Evolutionary conservation across 2,797 vertebrate species (phyloP).

Genomic region (Sebastes matsubarae): DNA sequence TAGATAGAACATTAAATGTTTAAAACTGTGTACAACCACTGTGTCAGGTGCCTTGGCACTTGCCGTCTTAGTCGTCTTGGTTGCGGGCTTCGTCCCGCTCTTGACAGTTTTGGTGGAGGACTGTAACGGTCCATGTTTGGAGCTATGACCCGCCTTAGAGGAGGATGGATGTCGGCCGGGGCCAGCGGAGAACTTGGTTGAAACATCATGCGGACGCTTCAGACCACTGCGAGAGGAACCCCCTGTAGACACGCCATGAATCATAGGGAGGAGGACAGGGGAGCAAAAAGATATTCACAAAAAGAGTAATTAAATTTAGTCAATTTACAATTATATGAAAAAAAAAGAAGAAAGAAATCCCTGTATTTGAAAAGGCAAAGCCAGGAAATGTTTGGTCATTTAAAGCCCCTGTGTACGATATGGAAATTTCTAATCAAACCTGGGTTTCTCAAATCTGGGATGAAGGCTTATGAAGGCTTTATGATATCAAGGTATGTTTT

Average conservation of each 20-base stretch:
- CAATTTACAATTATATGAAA: not conserved
- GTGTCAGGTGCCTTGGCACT: constrained; percentile 1
- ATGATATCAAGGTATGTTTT: not conserved
- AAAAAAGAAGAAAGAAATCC: too few relatives aligned
- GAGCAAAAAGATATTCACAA: not conserved
- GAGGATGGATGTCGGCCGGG: not conserved
- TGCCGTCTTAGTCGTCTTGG: constrained; percentile 24
- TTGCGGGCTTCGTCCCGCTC: constrained; percentile 20
- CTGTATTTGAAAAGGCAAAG: not conserved
- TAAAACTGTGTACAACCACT: not conserved
- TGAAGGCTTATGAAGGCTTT: not conserved
- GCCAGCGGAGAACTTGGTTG: not conserved
- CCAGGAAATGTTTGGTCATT: not conserved
- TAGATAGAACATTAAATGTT: not conserved
- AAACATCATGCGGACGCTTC: constrained; percentile 48
- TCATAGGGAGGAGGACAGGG: not conserved
- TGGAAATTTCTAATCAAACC: not conserved
- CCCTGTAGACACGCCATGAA: constrained; percentile 1
- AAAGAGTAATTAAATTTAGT: not conserved
- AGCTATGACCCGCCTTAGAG: not conserved
- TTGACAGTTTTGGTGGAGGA: constrained; percentile 29
- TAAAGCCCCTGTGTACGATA: too few relatives aligned
- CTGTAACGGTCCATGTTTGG: constrained; percentile 29
- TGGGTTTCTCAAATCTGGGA: not conserved
- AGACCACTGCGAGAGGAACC: constrained; percentile 10